These are phyloP conservation scores for Rhagium mordax DNA, from an alignment of 2,888 invertebrate species.

Conservation along the genomic window DNA sequence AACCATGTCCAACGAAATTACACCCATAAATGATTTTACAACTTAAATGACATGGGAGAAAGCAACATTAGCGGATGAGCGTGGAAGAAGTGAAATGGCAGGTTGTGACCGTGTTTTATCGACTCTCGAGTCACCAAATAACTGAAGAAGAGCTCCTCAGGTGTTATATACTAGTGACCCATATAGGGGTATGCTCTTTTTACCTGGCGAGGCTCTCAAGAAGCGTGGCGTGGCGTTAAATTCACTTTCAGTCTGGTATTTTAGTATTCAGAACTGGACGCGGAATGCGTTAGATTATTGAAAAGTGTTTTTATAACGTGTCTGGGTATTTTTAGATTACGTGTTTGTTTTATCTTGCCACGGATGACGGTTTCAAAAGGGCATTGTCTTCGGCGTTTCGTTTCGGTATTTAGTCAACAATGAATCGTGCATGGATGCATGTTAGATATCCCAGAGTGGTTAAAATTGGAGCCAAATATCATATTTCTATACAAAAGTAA, in stretches of 20 bases:
- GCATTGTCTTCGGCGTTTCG: background rate
- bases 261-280: constrained; percentile 32
- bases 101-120: constrained; percentile 65
- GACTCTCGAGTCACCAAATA: constrained; percentile 63
- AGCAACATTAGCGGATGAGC: constrained; percentile 51
- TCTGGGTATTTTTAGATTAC: background rate
- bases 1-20: background rate
- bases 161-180: constrained; percentile 66
- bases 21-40: background rate
- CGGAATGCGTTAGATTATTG: constrained; percentile 30
- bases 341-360: background rate
- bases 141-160: constrained; percentile 60
- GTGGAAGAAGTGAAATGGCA: constrained; percentile 60
- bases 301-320: background rate
- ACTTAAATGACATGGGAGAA: constrained; percentile 13
- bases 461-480: too few relatives aligned
- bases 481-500: too few relatives aligned
- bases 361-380: background rate
- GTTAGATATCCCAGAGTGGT: too few relatives aligned
- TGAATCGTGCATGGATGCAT: too few relatives aligned
- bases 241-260: constrained; percentile 54
- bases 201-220: constrained; percentile 34
- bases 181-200: constrained; percentile 52
- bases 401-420: background rate
- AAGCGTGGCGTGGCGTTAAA: constrained; percentile 45